A percentile compares a stretch with the other conserved stretches of the same genome.
Conservation (phyloP, 2,797 vertebrate species). For the Acanthopagrus latus region DNA sequence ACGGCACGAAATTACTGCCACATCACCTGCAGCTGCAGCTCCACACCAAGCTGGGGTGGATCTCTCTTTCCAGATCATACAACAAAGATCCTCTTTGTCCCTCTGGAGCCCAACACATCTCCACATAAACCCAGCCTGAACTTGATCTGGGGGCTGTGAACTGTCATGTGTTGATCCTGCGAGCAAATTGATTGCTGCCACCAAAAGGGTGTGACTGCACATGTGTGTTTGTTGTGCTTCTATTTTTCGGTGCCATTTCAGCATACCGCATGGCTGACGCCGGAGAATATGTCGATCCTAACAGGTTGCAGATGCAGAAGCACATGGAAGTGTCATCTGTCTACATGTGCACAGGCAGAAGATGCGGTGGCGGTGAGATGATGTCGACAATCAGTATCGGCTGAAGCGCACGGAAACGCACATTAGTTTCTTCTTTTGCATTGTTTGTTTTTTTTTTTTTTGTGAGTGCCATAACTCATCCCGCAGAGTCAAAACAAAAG, state of each 20-base stretch:
- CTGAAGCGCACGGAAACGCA: conserved; percentile 10
- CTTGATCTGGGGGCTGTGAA: conserved; percentile 10
- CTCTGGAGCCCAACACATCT: not conserved
- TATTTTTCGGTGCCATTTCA: conserved; percentile 23
- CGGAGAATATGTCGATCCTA: conserved; percentile 14
- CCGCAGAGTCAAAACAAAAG: conserved; percentile 50
- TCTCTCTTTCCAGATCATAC: conserved; percentile 26
- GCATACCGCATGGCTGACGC: not conserved
- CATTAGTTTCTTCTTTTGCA: no score
- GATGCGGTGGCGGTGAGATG: conserved; percentile 9
- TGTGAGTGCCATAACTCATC: conserved; percentile 46
- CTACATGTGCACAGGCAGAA: conserved; percentile 18
- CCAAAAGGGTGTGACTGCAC: conserved; percentile 34
- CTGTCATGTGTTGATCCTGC: conserved; percentile 3
- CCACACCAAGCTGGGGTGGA: conserved; percentile 5
- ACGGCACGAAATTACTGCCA: conserved; percentile 58
- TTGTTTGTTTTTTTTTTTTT: no score
- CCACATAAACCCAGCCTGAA: conserved; percentile 4
- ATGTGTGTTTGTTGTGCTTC: conserved; percentile 27
- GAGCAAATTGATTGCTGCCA: conserved; percentile 20
- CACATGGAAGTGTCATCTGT: conserved; percentile 26
- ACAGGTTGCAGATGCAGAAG: conserved; percentile 57
- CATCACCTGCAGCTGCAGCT: conserved; percentile 72
- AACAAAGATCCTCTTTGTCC: conserved; percentile 26
- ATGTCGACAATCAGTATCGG: conserved; percentile 4